Evolutionary conservation across 1,140 invertebrate species (phyloP), one percentile per base, ranked within the genome.

Genomic region (Drosophila sechellia): DNA sequence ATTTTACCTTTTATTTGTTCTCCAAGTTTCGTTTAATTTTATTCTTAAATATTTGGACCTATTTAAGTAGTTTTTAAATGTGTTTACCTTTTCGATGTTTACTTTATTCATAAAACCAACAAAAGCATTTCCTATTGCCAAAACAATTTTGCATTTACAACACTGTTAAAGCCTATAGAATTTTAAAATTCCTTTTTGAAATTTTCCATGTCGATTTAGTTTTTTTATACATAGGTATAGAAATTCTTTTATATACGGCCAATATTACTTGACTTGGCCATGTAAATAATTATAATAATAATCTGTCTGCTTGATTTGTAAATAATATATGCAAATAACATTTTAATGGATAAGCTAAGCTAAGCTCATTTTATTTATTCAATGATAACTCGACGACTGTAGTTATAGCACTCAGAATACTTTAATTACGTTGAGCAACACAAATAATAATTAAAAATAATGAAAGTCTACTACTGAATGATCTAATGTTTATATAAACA

Each of bases 331-430:
- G 49, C 5, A 5, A 49, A 52, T 35, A 17, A 34, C 31, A 12
- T 20, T 34, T 34, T 35, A 52, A 35, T 35, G 27, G n/a, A 52
- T 35, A 52, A 35, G 31, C 49, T 35, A 52, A 35, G 31, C 49
- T 35, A 52, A 35, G 31, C 49, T 52, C 17, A 52, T 20, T 35
- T 17, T 20, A 17, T 35, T 52, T 35, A 35, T 6, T 17, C 1
- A 52, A 35, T 35, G 49, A 52, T 13, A 20, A 35, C 15, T 17
- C 5, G 10, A 52, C 35, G 10, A 34, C 27, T 35, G 13, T 49
- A 11, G 8, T 17, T 31, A 10, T 17, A 49, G n/a, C 3, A 25
- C 5, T 48, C 0, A 1, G 22, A 8, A 25, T 8, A 31, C 8
- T 1, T 31, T 31, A 31, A 31, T 31, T 31, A 31, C 27, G 6